Evolutionary conservation across 2,888 invertebrate genomes (phyloP).

Genomic region (Rambutsinella grinnellia): DNA sequence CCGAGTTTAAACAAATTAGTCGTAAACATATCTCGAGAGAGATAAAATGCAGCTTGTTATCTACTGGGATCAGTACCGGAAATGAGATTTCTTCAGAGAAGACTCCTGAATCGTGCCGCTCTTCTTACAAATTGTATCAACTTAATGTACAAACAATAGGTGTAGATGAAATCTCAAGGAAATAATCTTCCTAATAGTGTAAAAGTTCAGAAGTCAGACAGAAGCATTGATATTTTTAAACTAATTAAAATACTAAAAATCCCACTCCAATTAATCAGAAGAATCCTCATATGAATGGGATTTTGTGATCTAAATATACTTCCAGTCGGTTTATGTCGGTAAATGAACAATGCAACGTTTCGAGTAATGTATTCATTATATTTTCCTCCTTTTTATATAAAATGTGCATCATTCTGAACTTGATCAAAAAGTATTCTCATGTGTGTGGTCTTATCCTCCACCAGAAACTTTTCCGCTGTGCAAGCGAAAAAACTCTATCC

Average conservation of each 20-base stretch:
- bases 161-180: background rate
- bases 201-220: background rate
- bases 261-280: constrained; percentile 22
- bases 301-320: no score
- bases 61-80: constrained; percentile 26
- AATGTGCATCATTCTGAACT: no score
- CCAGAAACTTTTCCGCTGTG: no score
- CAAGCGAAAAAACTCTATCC: no score
- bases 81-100: constrained; percentile 25
- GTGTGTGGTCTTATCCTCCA: no score
- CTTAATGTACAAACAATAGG: no score
- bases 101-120: background rate
- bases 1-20: constrained; percentile 30
- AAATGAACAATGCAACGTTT: no score
- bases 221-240: constrained; percentile 2
- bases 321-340: no score
- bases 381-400: no score
- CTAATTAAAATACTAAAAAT: constrained; percentile 24
- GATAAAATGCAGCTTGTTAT: constrained; percentile 4
- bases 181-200: background rate
- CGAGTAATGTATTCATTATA: no score
- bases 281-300: no score
- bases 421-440: no score
- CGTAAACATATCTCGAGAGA: constrained; percentile 22
- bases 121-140: background rate